Percentiles rank a stretch among this genome's conserved stretches.
Evolutionary conservation across 2,888 invertebrate genomes (phyloP).

Genomic region (Drosophila paramelanica): DNA sequence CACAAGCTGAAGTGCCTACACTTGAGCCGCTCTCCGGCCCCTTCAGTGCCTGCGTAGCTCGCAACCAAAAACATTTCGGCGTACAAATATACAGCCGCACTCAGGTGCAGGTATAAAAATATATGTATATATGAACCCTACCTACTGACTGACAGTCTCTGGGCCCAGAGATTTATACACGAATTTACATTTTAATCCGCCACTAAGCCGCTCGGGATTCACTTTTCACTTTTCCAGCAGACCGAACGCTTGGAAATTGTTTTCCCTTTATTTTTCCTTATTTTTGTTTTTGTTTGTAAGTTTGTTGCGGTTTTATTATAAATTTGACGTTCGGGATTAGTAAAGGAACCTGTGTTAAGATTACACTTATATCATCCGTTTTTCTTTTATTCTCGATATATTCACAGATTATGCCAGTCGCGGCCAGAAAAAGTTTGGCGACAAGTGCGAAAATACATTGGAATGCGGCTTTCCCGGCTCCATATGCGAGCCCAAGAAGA

Average conservation of each 20-base stretch:
- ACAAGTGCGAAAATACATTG: constrained; percentile 89
- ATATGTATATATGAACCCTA: not conserved
- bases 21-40: constrained; percentile 46
- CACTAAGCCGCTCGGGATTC: constrained; percentile 70
- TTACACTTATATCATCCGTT: constrained; percentile 5
- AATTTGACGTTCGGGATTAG: constrained; percentile 72
- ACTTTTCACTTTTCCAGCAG: constrained; percentile 53
- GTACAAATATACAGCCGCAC: constrained; percentile 6
- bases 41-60: constrained; percentile 42
- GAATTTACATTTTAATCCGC: constrained; percentile 80
- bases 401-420: constrained; percentile 86
- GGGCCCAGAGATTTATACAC: constrained; percentile 53
- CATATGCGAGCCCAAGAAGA: constrained; percentile 89
- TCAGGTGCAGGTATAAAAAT: constrained; percentile 7
- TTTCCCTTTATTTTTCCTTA: constrained; percentile 20
- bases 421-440: constrained; percentile 90
- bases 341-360: constrained; percentile 43
- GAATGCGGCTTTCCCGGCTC: constrained; percentile 92
- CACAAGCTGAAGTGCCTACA: constrained; percentile 43
- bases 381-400: not conserved
- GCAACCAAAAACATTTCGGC: constrained; percentile 35
- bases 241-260: constrained; percentile 27
- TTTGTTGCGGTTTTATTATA: constrained; percentile 69
- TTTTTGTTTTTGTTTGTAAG: constrained; percentile 49
- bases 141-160: constrained; percentile 39